Base-by-base conservation (phyloP, 1,140 invertebrate species). In the Doryteuthis pealeii region DNA sequence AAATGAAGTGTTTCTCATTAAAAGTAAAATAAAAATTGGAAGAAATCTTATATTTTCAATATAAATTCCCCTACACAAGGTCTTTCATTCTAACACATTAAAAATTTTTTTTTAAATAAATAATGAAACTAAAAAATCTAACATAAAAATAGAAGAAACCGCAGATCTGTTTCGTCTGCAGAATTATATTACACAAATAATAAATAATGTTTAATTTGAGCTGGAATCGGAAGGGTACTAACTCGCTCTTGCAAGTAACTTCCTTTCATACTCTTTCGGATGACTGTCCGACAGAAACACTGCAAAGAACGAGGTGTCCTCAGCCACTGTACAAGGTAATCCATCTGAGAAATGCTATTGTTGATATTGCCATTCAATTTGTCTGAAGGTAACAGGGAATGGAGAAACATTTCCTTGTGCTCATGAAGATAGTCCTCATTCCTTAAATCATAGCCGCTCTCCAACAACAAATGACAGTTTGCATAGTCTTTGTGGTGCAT, bases 371-470 rank as follows among this genome's bases (percentile, higher is more conserved):
- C 2, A 6, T n/a, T 62, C 5, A 18, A 62, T 68, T 68, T 22
- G 10, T 68, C 15, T 3, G 35, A 40, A 40, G 35, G 4, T 40
- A 10, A 10, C 10, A 5, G 3, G 35, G 35, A 40, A 40, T 3
- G 10, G 35, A 10, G 35, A 40, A 40, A 40, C 35, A 40, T 40
- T 68, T 22, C 30, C 66, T 30, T 5, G 30, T 30, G 30, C 6
- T 68, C 10, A 2, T 26, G 22, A 32, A 68, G 66, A 70, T 65
- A 76, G 14, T 70, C 54, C 30, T 81, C 79, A 8, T 75, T 73
- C 2, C 45, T 35, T 4, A 81, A 32, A 40, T 74, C 72, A 72
- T 82, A 83, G 1, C 82, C 82, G 28, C 79, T 77, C 33, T 77
- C 80, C 26, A 83, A 30, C 15, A 83, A 72, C 33, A 81, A 62